A percentile compares a stretch with the other conserved stretches of the same genome.
Conservation (phyloP, 2,113 vertebrate species). For the Copsychus sechellarum region DNA sequence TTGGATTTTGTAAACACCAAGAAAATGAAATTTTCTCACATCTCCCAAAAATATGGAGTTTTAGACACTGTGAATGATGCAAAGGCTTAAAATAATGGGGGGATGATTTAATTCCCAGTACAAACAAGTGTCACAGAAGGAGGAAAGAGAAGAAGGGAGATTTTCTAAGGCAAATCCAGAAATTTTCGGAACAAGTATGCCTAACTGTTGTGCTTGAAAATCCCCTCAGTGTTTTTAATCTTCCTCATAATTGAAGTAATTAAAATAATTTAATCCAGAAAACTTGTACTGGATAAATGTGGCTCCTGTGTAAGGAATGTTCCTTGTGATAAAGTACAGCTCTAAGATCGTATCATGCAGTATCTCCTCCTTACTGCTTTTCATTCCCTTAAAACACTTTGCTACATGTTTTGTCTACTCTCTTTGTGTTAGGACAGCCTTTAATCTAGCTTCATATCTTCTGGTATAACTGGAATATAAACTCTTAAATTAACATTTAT, state of each 20-base stretch:
- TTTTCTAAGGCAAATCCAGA: background rate
- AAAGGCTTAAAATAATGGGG: background rate
- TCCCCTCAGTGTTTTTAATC: background rate
- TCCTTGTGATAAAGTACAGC: background rate
- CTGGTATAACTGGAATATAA: background rate
- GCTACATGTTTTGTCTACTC: slow-evolving; percentile 35
- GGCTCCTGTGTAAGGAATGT: background rate
- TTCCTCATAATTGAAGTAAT: slow-evolving; percentile 20
- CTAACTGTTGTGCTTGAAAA: background rate
- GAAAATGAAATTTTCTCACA: background rate
- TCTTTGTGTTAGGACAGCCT: background rate
- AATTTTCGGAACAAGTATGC: background rate
- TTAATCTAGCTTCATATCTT: background rate
- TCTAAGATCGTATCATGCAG: background rate
- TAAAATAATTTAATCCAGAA: slow-evolving; percentile 39
- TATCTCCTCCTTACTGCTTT: background rate
- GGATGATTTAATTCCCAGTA: background rate
- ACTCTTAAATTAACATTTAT: background rate
- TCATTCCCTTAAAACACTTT: background rate
- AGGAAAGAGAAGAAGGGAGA: background rate
- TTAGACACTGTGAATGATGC: background rate
- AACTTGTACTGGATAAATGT: background rate
- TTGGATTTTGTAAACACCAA: background rate
- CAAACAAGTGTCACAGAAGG: background rate
- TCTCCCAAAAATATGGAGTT: background rate